phyloP scores from a whole-genome alignment of 2,797 vertebrate genomes.

The Malacoctenus gilli region DNA sequence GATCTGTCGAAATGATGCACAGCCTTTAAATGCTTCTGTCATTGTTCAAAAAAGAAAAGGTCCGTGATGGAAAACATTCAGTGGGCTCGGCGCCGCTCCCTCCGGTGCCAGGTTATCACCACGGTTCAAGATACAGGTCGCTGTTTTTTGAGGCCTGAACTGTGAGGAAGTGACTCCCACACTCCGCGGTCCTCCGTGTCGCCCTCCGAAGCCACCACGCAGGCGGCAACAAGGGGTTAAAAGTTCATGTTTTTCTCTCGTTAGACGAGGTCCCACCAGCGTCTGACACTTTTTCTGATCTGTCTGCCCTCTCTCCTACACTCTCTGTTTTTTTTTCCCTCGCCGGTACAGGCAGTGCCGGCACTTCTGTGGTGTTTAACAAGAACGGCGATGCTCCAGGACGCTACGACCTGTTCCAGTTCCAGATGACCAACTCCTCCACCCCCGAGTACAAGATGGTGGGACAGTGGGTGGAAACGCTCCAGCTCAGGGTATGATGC shows the following conservation, averaged over 20 bases:
- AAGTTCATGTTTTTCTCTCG: constrained; percentile 30
- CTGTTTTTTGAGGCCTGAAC: constrained; percentile 34
- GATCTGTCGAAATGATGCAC: too few species aligned
- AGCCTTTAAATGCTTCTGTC: too few species aligned
- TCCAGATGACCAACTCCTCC: constrained; percentile 90
- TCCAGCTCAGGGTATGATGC: constrained; percentile 92
- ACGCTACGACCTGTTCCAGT: constrained; percentile 98
- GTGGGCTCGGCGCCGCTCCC: background rate
- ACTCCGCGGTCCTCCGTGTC: constrained; percentile 10
- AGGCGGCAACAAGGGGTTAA: constrained; percentile 38
- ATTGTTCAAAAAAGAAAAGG: too few species aligned
- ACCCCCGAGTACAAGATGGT: constrained; percentile 87
- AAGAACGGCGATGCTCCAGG: constrained; percentile 95
- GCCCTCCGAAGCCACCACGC: constrained; percentile 20
- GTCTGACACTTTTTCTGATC: constrained; percentile 23
- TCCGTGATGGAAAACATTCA: too few species aligned
- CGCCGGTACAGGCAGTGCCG: constrained; percentile 88
- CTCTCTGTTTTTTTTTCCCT: constrained; percentile 36
- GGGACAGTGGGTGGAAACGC: constrained; percentile 95
- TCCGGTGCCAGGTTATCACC: constrained; percentile 19
- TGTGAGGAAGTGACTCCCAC: constrained; percentile 5
- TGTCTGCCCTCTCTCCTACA: constrained; percentile 8
- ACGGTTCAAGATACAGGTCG: constrained; percentile 49
- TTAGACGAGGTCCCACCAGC: constrained; percentile 7
- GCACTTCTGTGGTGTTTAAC: constrained; percentile 95